Evolutionary conservation across 2,113 vertebrate species (phyloP), one percentile per base, ranked within the genome.

Genomic region (Greenwoodochromis staneri): DNA sequence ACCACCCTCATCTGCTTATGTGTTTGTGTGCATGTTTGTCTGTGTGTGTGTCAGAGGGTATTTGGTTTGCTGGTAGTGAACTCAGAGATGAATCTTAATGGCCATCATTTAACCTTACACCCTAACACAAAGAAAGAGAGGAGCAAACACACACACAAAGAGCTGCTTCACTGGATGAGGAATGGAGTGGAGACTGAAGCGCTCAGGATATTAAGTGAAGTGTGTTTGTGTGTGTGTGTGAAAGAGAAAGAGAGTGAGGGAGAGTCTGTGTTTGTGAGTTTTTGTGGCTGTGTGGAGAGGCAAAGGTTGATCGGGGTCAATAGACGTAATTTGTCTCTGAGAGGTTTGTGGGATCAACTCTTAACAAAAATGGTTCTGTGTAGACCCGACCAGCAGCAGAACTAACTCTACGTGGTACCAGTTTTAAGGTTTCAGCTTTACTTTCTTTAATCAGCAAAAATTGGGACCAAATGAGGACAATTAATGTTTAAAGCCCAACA

Each of bases 51-150:
- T 82, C 17, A 29, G 36, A 14, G 85, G 19, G 83, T 73, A 51
- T 91, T 71, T 86, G 73, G 31, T 90, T 82, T 90, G 87, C 87
- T 82, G 73, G 81, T 81, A 59, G 93, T 91, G 86, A 92, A 91
- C 91, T 87, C 87, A 61, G 83, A 89, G 91, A 93, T 93, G 85
- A 95, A 93, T 95, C 90, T 93, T 92, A 94, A 95, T 94, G 90
- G 84, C 88, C 59, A 76, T 81, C 88, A 84, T 92, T 95, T 94
- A 93, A 95, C 94, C 93, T 94, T 83, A 92, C 53, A 92, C 92
- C 92, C 57, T 38, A 14, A 61, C 82, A 83, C 78, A 80, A 45
- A 84, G 40, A 78, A 47, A 82, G 42, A 78, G 51, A 53, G 36
- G 36, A 16, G 17, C 31, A 88, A 53, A 76, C 42, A 73, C 53